Base-by-base conservation (phyloP, 2,113 vertebrate genomes). In the Agelaius phoeniceus region DNA sequence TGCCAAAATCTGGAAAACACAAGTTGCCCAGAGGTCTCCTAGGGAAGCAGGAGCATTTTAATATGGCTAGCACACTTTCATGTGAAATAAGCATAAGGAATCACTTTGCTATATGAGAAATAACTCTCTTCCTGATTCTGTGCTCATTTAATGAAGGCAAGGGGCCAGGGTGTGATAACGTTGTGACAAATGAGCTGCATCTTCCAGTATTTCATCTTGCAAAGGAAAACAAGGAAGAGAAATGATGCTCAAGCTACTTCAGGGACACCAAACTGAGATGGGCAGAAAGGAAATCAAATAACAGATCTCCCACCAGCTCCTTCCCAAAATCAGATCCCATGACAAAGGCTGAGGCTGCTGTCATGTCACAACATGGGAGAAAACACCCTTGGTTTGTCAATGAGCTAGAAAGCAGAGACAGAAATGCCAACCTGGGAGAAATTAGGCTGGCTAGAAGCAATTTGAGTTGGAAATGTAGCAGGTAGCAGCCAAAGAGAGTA, bases 1-100 rank as follows among this genome's bases (percentile, higher is more conserved):
- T 90, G 81, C 80, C 94, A 73, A 88, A 93, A 65, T 46, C 78
- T 69, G 80, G 84, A 57, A 95, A 94, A 97, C n/a, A 87, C 80
- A 91, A 96, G 92, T 96, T 79, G 90, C 51, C 0, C 1, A 81
- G 84, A 87, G 81, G 87, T 87, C 91, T 88, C 52, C 66, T 37
- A 48, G 61, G 92, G 93, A 93, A 89, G 80, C 26, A 93, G 68
- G 55, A 93, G 57, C 62, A 75, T 91, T 54, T 95, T 91, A 91
- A 81, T 66, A 81, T 10, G 87, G 66, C 88, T 95, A 96, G 71
- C 94, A 90, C 82, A 52, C 61, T 84, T 61, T 30, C 24, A 51
- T 51, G 55, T 79, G 75, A 90, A 95, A 63, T 39, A 83, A 93
- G 66, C 87, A 63, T 67, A 78, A 88, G 75, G 54, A 93, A 94